Base-by-base conservation (phyloP, 2,113 vertebrate genomes). In the Burhinus bistriatus region DNA sequence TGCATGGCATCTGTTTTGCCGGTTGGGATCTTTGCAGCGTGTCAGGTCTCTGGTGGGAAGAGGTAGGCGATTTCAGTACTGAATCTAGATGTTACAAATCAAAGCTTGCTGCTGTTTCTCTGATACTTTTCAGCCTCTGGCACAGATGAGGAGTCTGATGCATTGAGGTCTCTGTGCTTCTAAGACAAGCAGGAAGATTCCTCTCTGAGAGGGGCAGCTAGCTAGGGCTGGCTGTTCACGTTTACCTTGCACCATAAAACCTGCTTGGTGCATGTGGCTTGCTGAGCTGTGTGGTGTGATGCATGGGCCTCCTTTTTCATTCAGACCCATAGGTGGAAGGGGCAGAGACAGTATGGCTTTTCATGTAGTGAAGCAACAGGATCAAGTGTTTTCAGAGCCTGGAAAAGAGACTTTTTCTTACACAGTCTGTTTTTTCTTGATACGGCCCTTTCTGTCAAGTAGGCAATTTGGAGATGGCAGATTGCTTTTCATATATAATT, bases 231-330 rank as follows among this genome's bases (percentile, higher is more conserved):
- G 49, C 92, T 87, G 73, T 57, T 76, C 3, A 3, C 9, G 6
- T 62, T 59, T 29, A 9, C 49, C 54, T 84, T 16, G 91, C 89
- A 75, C 55, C 89, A 17, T n/a, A 42, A 71, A 22, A 54, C 44
- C 89, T 85, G 96, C 95, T 83, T 5, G 38, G 90, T 72, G 96
- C 93, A 92, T 93, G 95, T 12, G 83, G 90, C 95, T 97, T 96
- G 94, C 91, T 95, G 94, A 87, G 55, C 88, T 89, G 94, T 88
- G 84, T 97, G 96, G 38, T 93, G 91, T 96, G 96, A 70, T 96
- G 96, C 96, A 96, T 96, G 96, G 66, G 58, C 55, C 34, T 23
- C n/a, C 21, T 70, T 73, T 54, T 54, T 32, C 65, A 68, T 71
- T 76, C 84, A 47, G 88, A 87, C 36, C 45, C 22, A 4, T 25